Conservation (phyloP, 2,113 vertebrate genomes). For the Notechis scutatus region DNA sequence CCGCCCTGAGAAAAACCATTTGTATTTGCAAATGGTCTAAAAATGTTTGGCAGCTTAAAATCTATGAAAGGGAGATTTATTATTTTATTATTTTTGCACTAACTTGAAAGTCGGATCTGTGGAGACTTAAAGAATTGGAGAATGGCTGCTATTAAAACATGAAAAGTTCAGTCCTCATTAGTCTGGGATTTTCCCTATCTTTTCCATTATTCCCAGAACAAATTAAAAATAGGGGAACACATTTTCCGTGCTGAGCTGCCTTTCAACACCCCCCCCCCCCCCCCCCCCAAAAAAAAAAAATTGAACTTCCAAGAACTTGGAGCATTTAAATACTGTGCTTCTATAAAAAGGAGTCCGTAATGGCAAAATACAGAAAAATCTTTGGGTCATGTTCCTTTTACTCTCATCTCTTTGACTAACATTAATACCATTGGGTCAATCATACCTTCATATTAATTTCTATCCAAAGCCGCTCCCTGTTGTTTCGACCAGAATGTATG, state of each 20-base stretch:
- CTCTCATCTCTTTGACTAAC: neutral
- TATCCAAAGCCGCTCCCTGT: neutral
- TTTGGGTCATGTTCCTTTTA: neutral
- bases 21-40: neutral
- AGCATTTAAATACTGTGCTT: neutral
- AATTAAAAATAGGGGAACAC: neutral
- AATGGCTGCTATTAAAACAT: neutral
- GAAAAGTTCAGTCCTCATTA: too few relatives aligned
- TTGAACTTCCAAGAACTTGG: neutral
- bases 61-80: neutral
- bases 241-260: neutral
- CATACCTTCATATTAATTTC: neutral
- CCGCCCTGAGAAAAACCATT: neutral
- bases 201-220: neutral
- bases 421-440: neutral
- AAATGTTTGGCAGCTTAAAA: neutral
- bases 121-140: neutral
- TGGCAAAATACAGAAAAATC: neutral
- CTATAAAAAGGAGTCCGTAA: neutral
- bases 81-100: neutral
- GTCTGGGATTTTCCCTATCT: neutral
- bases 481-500: neutral
- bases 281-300: neutral
- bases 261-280: neutral
- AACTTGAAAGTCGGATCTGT: neutral